These are phyloP conservation scores for Melanerpes formicivorus DNA, from an alignment of 2,113 vertebrate genomes.

Conservation along the genomic window DNA sequence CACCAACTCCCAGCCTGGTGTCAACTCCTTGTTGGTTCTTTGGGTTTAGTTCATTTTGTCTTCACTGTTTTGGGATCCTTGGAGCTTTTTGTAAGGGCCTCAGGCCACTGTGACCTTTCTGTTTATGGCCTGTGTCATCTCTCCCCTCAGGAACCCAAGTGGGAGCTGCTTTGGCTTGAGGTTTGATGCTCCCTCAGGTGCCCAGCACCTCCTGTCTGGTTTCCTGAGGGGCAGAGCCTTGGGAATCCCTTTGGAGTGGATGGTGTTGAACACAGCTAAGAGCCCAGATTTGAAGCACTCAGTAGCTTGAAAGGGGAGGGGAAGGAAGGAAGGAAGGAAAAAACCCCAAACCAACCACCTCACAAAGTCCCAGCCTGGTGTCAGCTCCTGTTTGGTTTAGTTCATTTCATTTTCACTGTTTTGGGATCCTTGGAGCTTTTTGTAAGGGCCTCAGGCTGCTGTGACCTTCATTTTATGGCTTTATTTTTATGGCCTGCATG, in stretches of 20 bases:
- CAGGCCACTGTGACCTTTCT: not conserved
- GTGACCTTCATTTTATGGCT: not conserved
- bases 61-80: not conserved
- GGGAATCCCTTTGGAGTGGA: too few relatives aligned
- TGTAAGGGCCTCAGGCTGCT: not conserved
- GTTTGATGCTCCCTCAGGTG: not conserved
- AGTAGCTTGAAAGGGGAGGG: not conserved
- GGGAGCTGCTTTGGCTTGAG: conserved; percentile 32
- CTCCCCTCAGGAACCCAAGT: conserved; percentile 4
- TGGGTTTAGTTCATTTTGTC: not conserved
- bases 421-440: not conserved
- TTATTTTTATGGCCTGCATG: not conserved
- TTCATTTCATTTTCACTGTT: not conserved
- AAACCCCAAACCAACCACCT: too few relatives aligned
- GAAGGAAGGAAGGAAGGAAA: too few relatives aligned
- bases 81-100: not conserved
- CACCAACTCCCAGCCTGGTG: not conserved
- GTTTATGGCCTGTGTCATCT: not conserved
- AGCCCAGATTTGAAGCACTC: conserved; percentile 59
- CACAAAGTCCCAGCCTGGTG: not conserved
- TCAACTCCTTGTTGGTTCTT: not conserved
- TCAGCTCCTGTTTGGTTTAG: not conserved
- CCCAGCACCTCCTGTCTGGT: not conserved
- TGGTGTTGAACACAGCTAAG: not conserved
- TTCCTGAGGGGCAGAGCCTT: too few relatives aligned